A percentile compares a stretch with the other conserved stretches of the same genome.
phyloP scores from a whole-genome alignment of 2,888 invertebrate species.

The Xanthorhoe designata region DNA sequence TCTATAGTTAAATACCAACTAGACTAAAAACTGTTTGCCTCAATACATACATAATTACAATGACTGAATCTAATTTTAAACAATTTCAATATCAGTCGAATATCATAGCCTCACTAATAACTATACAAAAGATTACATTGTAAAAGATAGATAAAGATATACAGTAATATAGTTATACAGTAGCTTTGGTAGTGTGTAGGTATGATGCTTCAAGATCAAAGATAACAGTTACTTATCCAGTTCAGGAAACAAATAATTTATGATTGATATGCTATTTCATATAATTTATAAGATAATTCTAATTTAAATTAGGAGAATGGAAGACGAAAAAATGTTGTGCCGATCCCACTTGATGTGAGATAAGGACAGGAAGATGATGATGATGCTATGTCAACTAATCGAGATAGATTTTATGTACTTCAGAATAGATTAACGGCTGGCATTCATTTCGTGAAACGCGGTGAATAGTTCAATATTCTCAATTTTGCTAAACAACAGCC shows the following conservation, averaged over 20 bases:
- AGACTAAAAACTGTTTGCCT: constrained; percentile 26
- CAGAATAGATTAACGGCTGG: background rate
- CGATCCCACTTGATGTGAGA: no score
- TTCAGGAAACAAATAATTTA: background rate
- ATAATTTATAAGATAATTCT: no score
- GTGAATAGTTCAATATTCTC: background rate
- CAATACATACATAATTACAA: constrained; percentile 28
- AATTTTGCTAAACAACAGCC: background rate
- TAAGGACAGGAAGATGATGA: no score
- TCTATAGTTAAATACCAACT: constrained; percentile 4
- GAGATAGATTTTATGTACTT: background rate
- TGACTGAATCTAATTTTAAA: constrained; percentile 39
- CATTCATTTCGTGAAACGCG: background rate
- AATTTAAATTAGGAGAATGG: no score
- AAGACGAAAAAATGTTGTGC: no score
- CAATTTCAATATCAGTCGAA: constrained; percentile 57
- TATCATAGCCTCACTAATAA: constrained; percentile 60
- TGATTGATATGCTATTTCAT: background rate
- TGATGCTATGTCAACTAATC: no score
- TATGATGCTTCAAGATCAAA: constrained; percentile 33
- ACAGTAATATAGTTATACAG: constrained; percentile 25
- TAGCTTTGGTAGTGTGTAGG: constrained; percentile 60
- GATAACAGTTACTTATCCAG: background rate
- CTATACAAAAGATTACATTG: constrained; percentile 33
- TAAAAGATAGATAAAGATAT: constrained; percentile 19